Base-by-base conservation (phyloP, 2,888 invertebrate species). In the Scotopteryx bipunctaria region DNA sequence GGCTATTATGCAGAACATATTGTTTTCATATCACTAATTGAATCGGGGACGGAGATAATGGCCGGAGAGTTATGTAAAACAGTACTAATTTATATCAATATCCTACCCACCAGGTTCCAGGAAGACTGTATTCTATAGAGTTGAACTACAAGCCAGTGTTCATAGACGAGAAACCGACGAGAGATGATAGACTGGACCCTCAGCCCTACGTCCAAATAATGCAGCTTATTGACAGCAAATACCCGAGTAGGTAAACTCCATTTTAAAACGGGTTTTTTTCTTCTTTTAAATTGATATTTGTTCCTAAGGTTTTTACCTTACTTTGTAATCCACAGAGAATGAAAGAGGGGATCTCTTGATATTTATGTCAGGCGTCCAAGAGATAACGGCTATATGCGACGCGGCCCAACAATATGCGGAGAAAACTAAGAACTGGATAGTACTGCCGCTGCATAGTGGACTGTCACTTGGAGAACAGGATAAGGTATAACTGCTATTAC, bases 381-480 rank as follows among this genome's bases (percentile, higher is more conserved):
- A 99, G 86, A 99, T 99, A 49, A 94, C 95, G 0, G 92, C 95
- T 0, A 93, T 99, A 15, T 94, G 95, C 21, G 97, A 98, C 63
- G 97, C 97, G 2, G 95, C 96, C 0, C 93, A 94, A 61, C 94
- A 95, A 62, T 99, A 98, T 72, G 91, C 93, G 1, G 92, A 93
- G 56, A 93, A 95, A 57, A 93, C 94, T 47, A 94, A 95, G 50
- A 93, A 94, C 37, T 99, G 99, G 99, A 96, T 99, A 32, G 93
- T 99, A 8, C 83, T 99, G 45, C 95, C 98, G 0, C 86, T 99
- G 15, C 99, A 99, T 74, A 98, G 98, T 78, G 95, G 97, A 0
- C 81, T 99, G 47, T 97, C 98, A 0, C 92, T 99, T 0, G 94
- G 94, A 43, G 99, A 99, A 73, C 99, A 99, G 84, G 99, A 99